Base-by-base conservation (phyloP, 1,140 invertebrate genomes). In the Eubasilissa regina region DNA sequence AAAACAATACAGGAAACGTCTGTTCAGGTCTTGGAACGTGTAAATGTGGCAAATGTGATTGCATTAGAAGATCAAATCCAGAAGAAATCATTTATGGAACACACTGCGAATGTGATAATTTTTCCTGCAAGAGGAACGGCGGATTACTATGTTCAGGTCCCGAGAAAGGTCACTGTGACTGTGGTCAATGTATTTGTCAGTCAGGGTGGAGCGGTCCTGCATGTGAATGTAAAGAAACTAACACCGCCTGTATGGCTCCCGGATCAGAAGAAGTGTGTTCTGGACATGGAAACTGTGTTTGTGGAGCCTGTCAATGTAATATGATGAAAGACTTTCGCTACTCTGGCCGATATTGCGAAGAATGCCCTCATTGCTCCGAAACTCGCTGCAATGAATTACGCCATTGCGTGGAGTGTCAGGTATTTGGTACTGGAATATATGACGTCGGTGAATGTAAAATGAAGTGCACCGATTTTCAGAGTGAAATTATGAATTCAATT, bases 41-140 rank as follows among this genome's bases (percentile, higher is more conserved):
- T 83, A 87, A 89, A 21, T 94, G 94, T 83, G 92, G 93, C 0
- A 85, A 88, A 13, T 94, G 94, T 84, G 86, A 91, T 53, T 94
- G 94, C 83, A 83, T 86, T 7, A 84, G 87, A 82, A 87, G 92
- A 19, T 83, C 86, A 15, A 89, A 90, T 83, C 83, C 84, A 17
- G 79, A 86, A 56, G 87, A 90, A 79, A 80, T 79, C 8, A 85
- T 90, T 47, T 91, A 88, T 58, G 94, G 94, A 0, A 86, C 88
- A 25, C 95, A 89, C 84, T 96, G 95, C 84, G 90, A 96, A 84
- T 96, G 94, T 85, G 93, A 95, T 85, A 92, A 94, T 83, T 94
- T 93, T 84, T 92, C 91, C 21, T 95, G 94, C 84, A 90, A 92
- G 70, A 89, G 91, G 51, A 88, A 89, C 84, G 87, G 91, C 60